Evolutionary conservation across 2,888 invertebrate species (phyloP).

Genomic region (Hydraecia micacea): DNA sequence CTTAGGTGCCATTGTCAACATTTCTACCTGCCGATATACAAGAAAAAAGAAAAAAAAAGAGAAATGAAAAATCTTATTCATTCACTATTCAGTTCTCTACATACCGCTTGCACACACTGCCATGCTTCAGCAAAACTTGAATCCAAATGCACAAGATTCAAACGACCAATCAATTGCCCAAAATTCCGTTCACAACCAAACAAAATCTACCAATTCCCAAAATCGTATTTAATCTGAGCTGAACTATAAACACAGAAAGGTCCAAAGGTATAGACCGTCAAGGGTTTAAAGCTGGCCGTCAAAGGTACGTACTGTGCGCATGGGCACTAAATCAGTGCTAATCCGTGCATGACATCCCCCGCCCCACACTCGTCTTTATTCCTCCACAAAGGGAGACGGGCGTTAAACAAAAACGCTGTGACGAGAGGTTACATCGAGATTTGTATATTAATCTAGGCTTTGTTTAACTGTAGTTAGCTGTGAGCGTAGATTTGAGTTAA

Average conservation of each 20-base stretch:
- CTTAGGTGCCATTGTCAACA: not conserved
- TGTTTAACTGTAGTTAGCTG: slow-evolving; percentile 28
- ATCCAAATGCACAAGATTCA: slow-evolving; percentile 5
- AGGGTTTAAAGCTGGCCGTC: slow-evolving; percentile 64
- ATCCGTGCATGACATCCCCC: slow-evolving; percentile 77
- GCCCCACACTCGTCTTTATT: slow-evolving; percentile 72
- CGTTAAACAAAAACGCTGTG: slow-evolving; percentile 70
- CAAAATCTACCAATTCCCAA: slow-evolving; percentile 49
- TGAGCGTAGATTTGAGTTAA: not conserved
- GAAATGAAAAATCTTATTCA: not conserved
- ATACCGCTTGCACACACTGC: not conserved
- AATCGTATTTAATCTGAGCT: slow-evolving; percentile 58
- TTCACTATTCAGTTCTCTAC: not conserved
- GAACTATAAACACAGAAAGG: slow-evolving; percentile 51
- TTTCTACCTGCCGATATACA: not conserved
- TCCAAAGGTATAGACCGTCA: slow-evolving; percentile 60
- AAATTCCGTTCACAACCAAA: slow-evolving; percentile 31
- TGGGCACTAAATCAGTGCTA: slow-evolving; percentile 81
- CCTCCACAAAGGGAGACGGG: slow-evolving; percentile 60
- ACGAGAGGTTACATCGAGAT: slow-evolving; percentile 55
- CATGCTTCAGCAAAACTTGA: not conserved
- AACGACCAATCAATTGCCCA: slow-evolving; percentile 19
- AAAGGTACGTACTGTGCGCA: slow-evolving; percentile 70
- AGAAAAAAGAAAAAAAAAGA: not conserved
- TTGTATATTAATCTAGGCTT: slow-evolving; percentile 37